Evolutionary conservation across 2,113 vertebrate genomes (phyloP).

Genomic region (Chlamydotis undulata): DNA sequence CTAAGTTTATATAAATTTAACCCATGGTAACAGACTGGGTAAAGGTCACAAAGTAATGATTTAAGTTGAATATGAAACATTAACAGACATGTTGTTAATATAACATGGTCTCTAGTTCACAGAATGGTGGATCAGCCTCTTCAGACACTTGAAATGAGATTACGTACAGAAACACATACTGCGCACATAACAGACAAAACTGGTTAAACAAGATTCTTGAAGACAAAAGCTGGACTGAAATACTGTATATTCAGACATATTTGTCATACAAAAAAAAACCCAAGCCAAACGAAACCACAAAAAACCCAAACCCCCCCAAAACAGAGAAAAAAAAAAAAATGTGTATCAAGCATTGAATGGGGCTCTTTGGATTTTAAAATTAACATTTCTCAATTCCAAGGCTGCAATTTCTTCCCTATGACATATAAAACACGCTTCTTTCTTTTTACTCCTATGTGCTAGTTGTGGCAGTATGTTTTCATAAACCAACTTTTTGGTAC

Average conservation of each 20-base stretch:
- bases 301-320: not conserved
- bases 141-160: not conserved
- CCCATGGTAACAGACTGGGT: not conserved
- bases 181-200: conserved; percentile 16
- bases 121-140: not conserved
- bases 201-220: conserved; percentile 59
- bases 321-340: too few relatives aligned
- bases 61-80: not conserved
- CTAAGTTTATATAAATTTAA: not conserved
- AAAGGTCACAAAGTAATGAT: not conserved
- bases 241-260: not conserved
- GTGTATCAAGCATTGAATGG: not conserved
- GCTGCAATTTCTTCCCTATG: not conserved
- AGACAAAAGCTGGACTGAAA: not conserved
- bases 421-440: not conserved
- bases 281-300: not conserved
- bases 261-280: not conserved
- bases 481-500: not conserved
- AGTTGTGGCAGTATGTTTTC: not conserved
- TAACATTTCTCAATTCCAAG: not conserved
- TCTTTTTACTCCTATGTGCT: not conserved
- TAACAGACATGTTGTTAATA: not conserved
- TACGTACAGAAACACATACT: not conserved
- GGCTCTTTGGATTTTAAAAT: not conserved
- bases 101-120: not conserved